Evolutionary conservation across 2,888 invertebrate genomes (phyloP).

Genomic region (Campoletis raptor): DNA sequence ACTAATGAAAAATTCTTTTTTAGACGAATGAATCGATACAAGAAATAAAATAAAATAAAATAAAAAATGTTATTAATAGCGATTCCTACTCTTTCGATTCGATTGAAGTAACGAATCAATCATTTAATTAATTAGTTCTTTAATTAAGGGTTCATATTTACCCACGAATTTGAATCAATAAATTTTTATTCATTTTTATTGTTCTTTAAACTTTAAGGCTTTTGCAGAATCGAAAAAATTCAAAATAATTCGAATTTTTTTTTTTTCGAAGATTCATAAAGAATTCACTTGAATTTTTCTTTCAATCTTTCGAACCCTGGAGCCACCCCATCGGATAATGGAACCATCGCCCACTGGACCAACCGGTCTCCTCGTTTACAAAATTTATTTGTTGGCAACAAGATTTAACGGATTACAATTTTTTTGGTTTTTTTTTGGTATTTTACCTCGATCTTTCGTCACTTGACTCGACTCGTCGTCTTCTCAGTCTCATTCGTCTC

Average conservation of each 20-base stretch:
- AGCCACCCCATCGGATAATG: too few species aligned
- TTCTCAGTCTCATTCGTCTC: conserved; percentile 89
- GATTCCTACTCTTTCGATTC: conserved; percentile 1
- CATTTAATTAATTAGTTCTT: not conserved
- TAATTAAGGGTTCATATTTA: not conserved
- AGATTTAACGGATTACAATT: not conserved
- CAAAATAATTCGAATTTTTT: too few species aligned
- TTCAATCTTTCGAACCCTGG: too few species aligned
- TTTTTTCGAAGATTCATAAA: too few species aligned
- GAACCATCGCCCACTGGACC: too few species aligned
- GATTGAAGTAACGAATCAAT: conserved; percentile 8
- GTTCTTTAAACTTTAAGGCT: too few species aligned
- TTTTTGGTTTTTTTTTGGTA: too few species aligned
- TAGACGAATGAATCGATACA: not conserved
- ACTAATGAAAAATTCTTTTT: not conserved
- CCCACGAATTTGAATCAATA: not conserved
- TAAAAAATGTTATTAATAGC: not conserved
- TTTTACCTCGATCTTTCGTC: conserved; percentile 84
- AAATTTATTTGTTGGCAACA: not conserved
- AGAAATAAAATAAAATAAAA: not conserved
- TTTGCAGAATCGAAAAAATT: too few species aligned
- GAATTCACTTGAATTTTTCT: too few species aligned
- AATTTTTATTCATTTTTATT: not conserved
- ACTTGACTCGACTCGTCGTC: conserved; percentile 86
- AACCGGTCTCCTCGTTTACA: too few species aligned